Evolutionary conservation across 1,140 invertebrate species (phyloP).

Genomic region (Bathynomus jamesi): DNA sequence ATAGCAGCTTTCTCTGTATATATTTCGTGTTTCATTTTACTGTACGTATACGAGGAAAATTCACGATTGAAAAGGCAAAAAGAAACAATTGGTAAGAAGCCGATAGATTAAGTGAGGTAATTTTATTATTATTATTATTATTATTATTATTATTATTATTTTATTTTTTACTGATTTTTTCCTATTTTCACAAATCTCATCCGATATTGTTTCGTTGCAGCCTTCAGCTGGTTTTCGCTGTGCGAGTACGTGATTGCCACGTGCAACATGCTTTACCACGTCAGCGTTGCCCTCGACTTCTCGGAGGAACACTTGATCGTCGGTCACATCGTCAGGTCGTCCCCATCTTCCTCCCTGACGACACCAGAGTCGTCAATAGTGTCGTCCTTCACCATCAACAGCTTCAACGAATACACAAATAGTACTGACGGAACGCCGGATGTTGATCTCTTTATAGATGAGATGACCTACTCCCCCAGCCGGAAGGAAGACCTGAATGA

Average conservation of each 20-base stretch:
- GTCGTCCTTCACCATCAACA: background rate
- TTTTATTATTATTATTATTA: too few species aligned
- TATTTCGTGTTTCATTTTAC: too few species aligned
- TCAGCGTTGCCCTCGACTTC: conserved; percentile 76
- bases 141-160: too few species aligned
- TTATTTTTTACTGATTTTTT: too few species aligned
- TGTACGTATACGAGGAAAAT: too few species aligned
- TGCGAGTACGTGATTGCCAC: conserved; percentile 84
- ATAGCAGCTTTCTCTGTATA: too few species aligned
- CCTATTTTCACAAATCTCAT: too few species aligned
- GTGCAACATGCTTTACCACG: conserved; percentile 84
- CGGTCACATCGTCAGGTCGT: conserved; percentile 43
- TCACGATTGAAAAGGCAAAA: too few species aligned
- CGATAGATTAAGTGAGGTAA: too few species aligned
- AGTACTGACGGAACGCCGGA: background rate
- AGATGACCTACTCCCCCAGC: too few species aligned
- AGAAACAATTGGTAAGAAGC: too few species aligned
- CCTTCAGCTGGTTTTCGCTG: conserved; percentile 86
- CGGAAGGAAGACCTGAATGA: too few species aligned
- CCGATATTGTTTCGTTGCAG: conserved; percentile 53
- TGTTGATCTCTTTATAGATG: background rate
- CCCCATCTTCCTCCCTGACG: background rate
- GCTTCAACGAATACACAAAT: background rate
- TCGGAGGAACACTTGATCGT: conserved; percentile 69
- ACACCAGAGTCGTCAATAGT: background rate